Percentiles rank a stretch among this genome's conserved stretches.
These are phyloP conservation scores for Parus major DNA, from an alignment of 2,113 vertebrate species.

Conservation along the genomic window DNA sequence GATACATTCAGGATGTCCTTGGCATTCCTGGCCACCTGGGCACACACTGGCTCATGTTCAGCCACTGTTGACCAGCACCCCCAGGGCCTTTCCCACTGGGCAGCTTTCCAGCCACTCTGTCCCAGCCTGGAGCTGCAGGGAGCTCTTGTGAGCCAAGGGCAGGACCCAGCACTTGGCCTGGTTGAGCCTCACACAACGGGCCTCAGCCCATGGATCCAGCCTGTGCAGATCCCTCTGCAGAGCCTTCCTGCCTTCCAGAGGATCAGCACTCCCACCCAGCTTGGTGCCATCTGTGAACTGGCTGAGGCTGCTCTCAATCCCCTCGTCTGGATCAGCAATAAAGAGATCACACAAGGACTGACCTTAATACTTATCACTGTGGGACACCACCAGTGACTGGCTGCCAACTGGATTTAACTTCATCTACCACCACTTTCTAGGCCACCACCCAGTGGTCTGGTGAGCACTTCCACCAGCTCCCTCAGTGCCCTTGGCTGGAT, in stretches of 20 bases:
- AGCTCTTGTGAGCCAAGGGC: background rate
- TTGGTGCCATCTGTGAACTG: no score
- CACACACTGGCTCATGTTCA: background rate
- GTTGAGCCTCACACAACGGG: background rate
- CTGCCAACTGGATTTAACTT: no score
- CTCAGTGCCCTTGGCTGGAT: background rate
- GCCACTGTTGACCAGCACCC: accelerated
- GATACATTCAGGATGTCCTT: background rate
- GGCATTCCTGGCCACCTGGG: background rate
- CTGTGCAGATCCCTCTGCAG: background rate
- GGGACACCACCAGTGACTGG: no score
- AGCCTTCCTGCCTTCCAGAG: background rate
- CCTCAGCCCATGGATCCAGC: background rate
- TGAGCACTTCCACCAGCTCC: background rate
- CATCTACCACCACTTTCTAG: background rate
- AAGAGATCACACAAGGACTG: background rate
- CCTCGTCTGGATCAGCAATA: background rate
- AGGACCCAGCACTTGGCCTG: background rate
- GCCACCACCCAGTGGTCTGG: background rate
- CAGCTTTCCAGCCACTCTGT: background rate
- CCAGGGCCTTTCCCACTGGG: background rate
- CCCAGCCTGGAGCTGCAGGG: background rate
- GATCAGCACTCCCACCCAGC: background rate
- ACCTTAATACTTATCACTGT: no score
- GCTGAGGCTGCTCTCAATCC: background rate